Conservation (phyloP, 2,113 vertebrate genomes). For the Pluvialis apricaria region DNA sequence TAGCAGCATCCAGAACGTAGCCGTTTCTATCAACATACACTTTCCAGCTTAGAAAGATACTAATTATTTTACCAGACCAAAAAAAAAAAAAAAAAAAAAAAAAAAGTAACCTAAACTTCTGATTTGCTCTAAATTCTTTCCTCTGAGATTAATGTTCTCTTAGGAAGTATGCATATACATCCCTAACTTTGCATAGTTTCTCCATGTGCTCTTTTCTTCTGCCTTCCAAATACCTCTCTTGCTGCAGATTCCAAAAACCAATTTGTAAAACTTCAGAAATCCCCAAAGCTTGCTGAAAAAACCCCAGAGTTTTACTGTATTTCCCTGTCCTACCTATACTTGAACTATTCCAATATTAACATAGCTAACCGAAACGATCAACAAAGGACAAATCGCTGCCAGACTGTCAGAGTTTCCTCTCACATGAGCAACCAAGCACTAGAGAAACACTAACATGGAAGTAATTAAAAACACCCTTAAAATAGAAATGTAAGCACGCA, state of each 20-base stretch:
- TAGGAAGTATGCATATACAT: not conserved
- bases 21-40: not conserved
- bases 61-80: not conserved
- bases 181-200: not conserved
- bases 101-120: not conserved
- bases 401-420: constrained; percentile 19
- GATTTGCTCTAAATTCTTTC: not conserved
- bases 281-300: not conserved
- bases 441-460: constrained; percentile 21
- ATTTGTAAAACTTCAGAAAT: not conserved
- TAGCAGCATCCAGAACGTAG: not conserved
- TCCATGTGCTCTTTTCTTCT: not conserved
- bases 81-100: not conserved
- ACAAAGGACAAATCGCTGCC: not conserved
- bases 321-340: not conserved
- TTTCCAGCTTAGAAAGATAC: not conserved
- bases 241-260: not conserved
- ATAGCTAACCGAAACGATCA: not conserved
- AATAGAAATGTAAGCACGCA: not conserved
- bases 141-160: not conserved
- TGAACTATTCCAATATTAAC: not conserved
- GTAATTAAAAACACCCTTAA: constrained; percentile 45
- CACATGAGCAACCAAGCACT: not conserved
- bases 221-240: not conserved
- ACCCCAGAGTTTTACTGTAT: not conserved